Conservation (phyloP, 2,113 vertebrate species). For the Psittacula cyanocephala region DNA sequence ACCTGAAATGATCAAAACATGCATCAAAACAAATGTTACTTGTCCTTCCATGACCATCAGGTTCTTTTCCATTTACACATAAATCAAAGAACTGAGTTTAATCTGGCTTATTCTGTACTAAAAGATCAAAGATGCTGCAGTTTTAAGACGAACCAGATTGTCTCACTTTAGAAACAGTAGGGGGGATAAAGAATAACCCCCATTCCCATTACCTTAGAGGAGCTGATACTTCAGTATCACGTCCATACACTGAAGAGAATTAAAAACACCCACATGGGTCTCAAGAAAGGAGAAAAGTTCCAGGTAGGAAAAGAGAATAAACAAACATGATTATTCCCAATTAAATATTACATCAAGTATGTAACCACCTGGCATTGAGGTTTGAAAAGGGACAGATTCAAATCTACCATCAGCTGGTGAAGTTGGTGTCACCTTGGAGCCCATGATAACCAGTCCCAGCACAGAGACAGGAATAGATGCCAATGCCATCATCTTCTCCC, state of each 20-base stretch:
- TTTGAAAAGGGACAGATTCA: background rate
- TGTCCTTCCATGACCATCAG: background rate
- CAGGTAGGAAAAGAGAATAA: background rate
- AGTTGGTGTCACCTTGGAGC: background rate
- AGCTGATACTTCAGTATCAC: background rate
- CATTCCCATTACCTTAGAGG: background rate
- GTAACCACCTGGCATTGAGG: background rate
- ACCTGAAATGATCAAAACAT: background rate
- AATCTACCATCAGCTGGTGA: background rate
- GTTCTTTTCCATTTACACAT: background rate
- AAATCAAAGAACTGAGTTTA: background rate
- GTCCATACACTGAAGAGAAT: background rate
- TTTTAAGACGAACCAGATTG: background rate
- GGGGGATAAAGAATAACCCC: background rate
- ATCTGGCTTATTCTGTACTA: background rate
- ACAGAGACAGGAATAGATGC: background rate
- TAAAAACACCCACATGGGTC: background rate
- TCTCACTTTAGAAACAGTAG: background rate
- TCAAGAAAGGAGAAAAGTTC: background rate
- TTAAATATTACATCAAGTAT: background rate
- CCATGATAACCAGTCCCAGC: background rate
- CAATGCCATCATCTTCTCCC: background rate
- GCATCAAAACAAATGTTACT: background rate
- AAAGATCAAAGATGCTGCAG: background rate
- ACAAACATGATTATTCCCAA: background rate